Base-by-base conservation (phyloP, 2,797 vertebrate species). In the Ptychadena robeensis region DNA sequence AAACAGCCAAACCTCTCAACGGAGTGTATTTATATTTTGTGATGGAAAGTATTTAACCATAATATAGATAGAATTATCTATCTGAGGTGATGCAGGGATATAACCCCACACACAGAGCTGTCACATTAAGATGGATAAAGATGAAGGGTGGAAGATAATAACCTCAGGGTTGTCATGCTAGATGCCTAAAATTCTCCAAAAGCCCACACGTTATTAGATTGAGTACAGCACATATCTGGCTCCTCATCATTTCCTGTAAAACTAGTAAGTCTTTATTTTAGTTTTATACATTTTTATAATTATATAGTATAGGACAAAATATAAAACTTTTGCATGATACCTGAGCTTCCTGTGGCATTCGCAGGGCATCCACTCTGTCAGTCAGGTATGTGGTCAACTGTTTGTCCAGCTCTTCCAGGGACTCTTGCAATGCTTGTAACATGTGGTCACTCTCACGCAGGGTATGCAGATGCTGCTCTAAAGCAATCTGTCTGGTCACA, bases 341-440 rank as follows among this genome's bases (percentile, higher is more conserved):
- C 96, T 99, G 97, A 11, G 97, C 97, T 85, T 99, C 97, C 87
- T 97, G 94, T 0, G 97, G 97, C 73, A 98, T 93, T 87, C 98
- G 97, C 87, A 97, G 95, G 73, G 98, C 98, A 61, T 99, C 98
- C 22, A 98, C 81, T 74, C 96, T 95, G 53, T 99, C 97, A 0
- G 98, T 99, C 88, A 99, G 92, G 89, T 99, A 99, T 0, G 95
- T 96, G 0, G 97, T 97, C 63, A 99, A 94, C 0, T 94, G 97
- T 86, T 95, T 95, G 86, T 99, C 98, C 88, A 99, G 92, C 82
- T 96, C 96, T 38, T 86, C 90, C 72, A 99, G 92, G 68, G 94
- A 95, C 82, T 97, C 97, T 87, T 97, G 96, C 85, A 99, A 90
- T 11, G 93, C 89, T 32, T 97, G 95, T 40, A 99, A 91, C 73